Evolutionary conservation across 2,888 invertebrate species (phyloP), one percentile per base, ranked within the genome.

Genomic region (Meghimatium bilineatum): DNA sequence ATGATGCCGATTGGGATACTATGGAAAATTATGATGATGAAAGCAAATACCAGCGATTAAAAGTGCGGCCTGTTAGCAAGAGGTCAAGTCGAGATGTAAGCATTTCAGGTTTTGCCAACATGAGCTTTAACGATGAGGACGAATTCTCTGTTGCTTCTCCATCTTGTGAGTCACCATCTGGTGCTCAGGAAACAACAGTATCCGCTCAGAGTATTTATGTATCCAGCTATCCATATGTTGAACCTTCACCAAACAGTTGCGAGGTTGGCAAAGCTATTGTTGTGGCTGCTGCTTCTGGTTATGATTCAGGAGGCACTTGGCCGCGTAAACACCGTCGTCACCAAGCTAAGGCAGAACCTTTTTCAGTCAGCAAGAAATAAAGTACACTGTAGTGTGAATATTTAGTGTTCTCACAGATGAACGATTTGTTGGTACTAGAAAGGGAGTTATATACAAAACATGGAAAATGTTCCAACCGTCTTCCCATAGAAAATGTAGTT

Each of bases 91-190:
- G 85, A 34, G 89, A 90, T 74, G 89, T 90, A 67, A 88, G 89
- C 82, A 88, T 87, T 74, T 88, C 90, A 56, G 92, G 89, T 26
- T 91, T 91, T 85, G 89, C 91, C 56, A 91, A 92, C 80, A 92
- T 92, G 92, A 92, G 92, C 86, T 92, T 91, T 83, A 90, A 91
- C 87, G 91, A 92, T 87, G 90, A 91, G 78, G 90, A 91, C 49
- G 90, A 90, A 26, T 74, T 72, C 36, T 80, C 80, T 29, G 60
- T 76, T 26, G 86, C 81, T 34, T 82, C 82, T 23, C 85, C 83
- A 38, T 82, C 86, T 38, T 76, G 81, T 60, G 85, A 86, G 1
- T 72, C 67, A 17, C 71, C 60, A 32, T 71, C 80, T 34, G 56
- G 44, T 52, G 52, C 83, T 14, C 36, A 36, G 17, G 78, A 72